Percentiles rank a stretch among this genome's conserved stretches.
Conservation (phyloP, 2,113 vertebrate species). For the Gallinago undulata region DNA sequence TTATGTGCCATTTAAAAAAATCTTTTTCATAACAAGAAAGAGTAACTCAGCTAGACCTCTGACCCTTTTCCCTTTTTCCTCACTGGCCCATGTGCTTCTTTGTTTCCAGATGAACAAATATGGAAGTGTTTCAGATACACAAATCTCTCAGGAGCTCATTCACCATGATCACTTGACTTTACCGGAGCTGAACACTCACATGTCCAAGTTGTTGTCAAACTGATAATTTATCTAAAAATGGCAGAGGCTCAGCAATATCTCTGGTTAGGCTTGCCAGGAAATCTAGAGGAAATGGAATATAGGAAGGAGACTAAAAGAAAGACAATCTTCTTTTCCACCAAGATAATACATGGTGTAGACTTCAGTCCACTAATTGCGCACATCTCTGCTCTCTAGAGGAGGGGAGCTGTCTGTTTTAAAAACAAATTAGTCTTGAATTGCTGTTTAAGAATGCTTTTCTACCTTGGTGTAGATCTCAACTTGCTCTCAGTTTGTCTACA, state of each 20-base stretch:
- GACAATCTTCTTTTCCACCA: not conserved
- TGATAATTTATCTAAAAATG: constrained; percentile 18
- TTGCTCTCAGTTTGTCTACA: not conserved
- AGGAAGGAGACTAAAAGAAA: not conserved
- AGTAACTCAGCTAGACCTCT: not conserved
- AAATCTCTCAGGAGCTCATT: constrained; percentile 1
- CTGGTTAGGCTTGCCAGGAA: not conserved
- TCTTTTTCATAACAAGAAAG: not conserved
- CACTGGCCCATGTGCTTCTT: not conserved
- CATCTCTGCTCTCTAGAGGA: not conserved
- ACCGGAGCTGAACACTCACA: not conserved
- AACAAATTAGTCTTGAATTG: not conserved
- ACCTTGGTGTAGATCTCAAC: not conserved
- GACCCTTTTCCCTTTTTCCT: not conserved
- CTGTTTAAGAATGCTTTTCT: not conserved
- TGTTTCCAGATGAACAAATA: constrained; percentile 28
- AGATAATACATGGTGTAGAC: not conserved
- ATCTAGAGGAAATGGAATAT: not conserved
- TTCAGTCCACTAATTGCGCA: not conserved
- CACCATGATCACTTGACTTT: not conserved
- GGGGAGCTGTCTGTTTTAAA: not conserved
- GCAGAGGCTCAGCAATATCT: not conserved
- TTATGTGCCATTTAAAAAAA: not conserved
- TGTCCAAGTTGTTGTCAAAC: constrained; percentile 14
- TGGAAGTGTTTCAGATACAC: not conserved